phyloP scores from a whole-genome alignment of 23 tunicate genomes.

The Oikopleura albicans region DNA sequence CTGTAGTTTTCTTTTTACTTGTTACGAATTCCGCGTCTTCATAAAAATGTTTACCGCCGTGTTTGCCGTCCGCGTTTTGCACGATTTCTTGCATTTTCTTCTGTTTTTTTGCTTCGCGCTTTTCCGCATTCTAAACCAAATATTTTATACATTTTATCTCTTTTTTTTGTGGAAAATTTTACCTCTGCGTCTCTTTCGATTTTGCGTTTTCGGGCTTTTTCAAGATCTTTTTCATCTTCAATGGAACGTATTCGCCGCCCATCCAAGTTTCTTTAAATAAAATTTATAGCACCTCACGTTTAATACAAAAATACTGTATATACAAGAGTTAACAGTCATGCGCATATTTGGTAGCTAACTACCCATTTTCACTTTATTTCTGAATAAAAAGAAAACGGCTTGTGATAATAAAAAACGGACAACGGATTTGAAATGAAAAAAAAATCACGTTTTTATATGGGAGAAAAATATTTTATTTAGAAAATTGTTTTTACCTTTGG shows the following conservation, averaged over 20 bases:
- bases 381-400: conserved; percentile 15
- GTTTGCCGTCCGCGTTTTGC: not conserved
- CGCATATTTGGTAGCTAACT: no score
- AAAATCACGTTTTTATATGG: no score
- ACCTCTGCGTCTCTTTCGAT: conserved; percentile 44
- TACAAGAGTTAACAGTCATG: no score
- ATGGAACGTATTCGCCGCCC: conserved; percentile 82
- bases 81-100: not conserved
- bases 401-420: no score
- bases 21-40: not conserved
- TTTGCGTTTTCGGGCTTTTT: conserved; percentile 50
- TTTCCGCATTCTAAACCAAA: not conserved
- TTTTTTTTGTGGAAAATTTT: no score
- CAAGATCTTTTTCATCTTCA: conserved; percentile 43
- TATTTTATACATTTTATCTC: no score
- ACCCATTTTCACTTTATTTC: not conserved
- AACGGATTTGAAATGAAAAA: no score
- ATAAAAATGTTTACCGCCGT: not conserved
- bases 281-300: no score
- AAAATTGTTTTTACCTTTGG: not conserved
- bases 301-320: no score
- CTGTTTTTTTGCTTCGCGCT: not conserved
- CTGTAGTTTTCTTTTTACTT: not conserved
- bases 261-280: conserved; percentile 47
- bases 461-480: no score